Evolutionary conservation across 1,140 invertebrate species (phyloP), one percentile per base, ranked within the genome.

Genomic region (Trichogramma pretiosum): DNA sequence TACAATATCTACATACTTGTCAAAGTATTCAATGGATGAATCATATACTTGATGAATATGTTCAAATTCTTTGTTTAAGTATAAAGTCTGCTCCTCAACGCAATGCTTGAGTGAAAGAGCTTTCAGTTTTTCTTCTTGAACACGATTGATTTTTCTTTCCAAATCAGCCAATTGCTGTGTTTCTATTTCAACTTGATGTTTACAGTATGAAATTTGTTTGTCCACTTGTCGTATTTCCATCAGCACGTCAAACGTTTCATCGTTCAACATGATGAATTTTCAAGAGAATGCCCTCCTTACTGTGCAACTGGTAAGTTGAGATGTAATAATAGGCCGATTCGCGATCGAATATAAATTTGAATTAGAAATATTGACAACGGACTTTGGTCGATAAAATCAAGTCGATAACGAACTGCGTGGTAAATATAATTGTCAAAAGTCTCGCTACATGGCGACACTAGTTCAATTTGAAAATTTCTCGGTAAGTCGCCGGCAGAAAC

Each of bases 121-220:
- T 24, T 50, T 48, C 2, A 57, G 21, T 38, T 46, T 53, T 23
- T 32, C 22, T 11, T 24, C 5, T 21, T 46, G 54, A 4, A 48
- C 17, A 9, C 52, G 2, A 19, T 18, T 14, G n/a, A 59, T 55
- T 21, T 54, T 24, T 10, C 9, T 28, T 22, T 60, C 53, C 5
- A 53, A 36, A 7, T 17, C 9, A 10, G 54, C 24, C 9, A 37
- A 53, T 19, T 46, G 24, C 26, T 2, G 50, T 37, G 50, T 21
- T 30, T 39, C 3, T 17, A 58, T 22, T 39, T 49, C 47, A 8
- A 26, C 26, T 24, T 51, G 48, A 23, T 37, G n/a, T 13, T 46
- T 3, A n/a, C n/a, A n/a, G n/a, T n/a, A n/a, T n/a, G 26, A 4
- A n/a, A 57, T 46, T 3, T 56, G 34, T 1, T 37, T 36, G 7